Base-by-base conservation (phyloP, 2,888 invertebrate species). In the Allolobophora icterica region DNA sequence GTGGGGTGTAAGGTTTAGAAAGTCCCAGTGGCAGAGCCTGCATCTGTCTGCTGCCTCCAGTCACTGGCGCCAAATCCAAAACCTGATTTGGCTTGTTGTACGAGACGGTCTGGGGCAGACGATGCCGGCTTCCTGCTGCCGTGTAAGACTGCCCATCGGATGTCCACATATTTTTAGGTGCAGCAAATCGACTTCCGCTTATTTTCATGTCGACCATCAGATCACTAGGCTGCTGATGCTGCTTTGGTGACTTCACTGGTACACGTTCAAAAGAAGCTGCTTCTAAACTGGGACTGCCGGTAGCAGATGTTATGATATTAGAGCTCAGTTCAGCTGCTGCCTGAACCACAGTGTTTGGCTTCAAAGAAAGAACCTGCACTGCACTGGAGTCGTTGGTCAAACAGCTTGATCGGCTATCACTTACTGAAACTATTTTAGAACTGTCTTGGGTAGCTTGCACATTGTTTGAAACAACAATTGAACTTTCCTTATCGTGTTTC, bases 61-160 rank as follows among this genome's bases (percentile, higher is more conserved):
- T 87, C 87, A 87, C 87, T 33, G 87, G 87, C 15, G 87, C 35
- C 87, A 87, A 87, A 87, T 87, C 87, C 87, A 87, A 87, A 33
- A 34, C 87, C 35, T 87, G 87, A 38, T 38, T 87, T 24, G 87
- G 87, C 87, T 87, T 87, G 87, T 87, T 87, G 87, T 87, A 87
- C 21, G 35, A 87, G 34, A 87, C 38, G 19, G 87, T 87, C 38
- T 87, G 87, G 1, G 87, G 87, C 35, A 87, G 87, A 34, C 87
- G 34, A 87, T 87, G 87, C 24, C 87, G 17, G 87, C 87, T 6
- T 35, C 87, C 87, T 34, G 38, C 35, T 19, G 35, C 87, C 35
- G 35, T 35, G 35, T 87, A 35, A 30, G 87, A 87, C 87, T 34
- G 38, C 0, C 34, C 87, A 21, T 87, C 87, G 19, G 87, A 33